Base-by-base conservation (phyloP, 2,888 invertebrate species). In the Drosophila koepferae region DNA sequence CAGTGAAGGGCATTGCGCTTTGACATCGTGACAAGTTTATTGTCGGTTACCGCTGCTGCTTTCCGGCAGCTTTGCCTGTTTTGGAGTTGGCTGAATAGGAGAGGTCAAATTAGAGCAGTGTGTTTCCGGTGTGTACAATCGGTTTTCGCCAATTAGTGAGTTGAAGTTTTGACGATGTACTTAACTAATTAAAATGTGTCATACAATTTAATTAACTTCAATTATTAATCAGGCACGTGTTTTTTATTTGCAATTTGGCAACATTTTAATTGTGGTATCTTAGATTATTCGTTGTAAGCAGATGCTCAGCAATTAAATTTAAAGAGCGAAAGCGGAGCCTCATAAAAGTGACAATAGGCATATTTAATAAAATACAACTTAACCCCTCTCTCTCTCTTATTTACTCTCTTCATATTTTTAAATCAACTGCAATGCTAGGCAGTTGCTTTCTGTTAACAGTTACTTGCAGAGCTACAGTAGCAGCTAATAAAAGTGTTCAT, bases 21-120 rank as follows among this genome's bases (percentile, higher is more conserved):
- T 28, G 46, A 44, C 40, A 61, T 80, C 77, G 81, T 80, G 77
- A 80, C 77, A 76, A 53, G 77, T 77, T 77, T 76, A 43, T 53
- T 63, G 80, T 55, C 66, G 55, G 76, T 51, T 61, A 60, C 53
- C 23, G 44, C 44, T 20, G 58, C 51, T 40, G 55, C 60, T 73
- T 72, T 66, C 62, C 75, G 65, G 59, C 72, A 72, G 69, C 10
- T 18, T 28, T 38, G 65, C 55, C 72, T 72, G 69, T 9, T 20
- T 28, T 38, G 51, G 41, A 72, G 63, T 56, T 53, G 41, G 31
- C 56, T 16, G 14, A 41, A 38, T 40, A 28, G 34, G 69, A 72
- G 53, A 67, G 58, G 68, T 74, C 53, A 68, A 60, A 31, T 63
- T 56, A 28, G 23, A 20, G 48, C 40, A 61, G 48, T 49, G 31